phyloP scores from a whole-genome alignment of 2,888 invertebrate species.

The Amiota communis region DNA sequence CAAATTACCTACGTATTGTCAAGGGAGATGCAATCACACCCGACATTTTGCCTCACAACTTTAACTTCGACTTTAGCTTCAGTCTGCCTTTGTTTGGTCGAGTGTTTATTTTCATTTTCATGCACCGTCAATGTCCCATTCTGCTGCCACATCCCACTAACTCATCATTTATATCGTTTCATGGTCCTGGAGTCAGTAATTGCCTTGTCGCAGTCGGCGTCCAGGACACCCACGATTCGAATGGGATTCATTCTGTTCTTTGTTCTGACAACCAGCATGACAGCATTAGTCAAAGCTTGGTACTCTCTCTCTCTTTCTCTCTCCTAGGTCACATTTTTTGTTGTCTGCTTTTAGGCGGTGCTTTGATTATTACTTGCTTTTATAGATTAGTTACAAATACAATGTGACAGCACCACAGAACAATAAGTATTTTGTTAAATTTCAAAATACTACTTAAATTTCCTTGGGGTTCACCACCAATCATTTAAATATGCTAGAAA shows the following conservation, averaged over 20 bases:
- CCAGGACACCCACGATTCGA: not conserved
- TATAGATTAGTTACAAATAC: slow-evolving; percentile 14
- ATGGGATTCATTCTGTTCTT: not conserved
- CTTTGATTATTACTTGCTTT: slow-evolving; percentile 8
- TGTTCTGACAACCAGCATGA: slow-evolving; percentile 22
- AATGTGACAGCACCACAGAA: slow-evolving; percentile 2
- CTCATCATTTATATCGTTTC: slow-evolving; percentile 8
- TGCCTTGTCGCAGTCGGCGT: slow-evolving; percentile 21
- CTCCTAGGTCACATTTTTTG: not conserved
- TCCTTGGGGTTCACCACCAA: no score
- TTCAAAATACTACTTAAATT: not conserved
- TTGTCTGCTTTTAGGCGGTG: slow-evolving; percentile 8
- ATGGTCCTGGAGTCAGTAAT: slow-evolving; percentile 14
- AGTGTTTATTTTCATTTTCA: not conserved
- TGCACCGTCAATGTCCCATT: not conserved
- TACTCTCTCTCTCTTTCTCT: no score
- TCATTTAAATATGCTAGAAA: no score
- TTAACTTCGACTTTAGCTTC: not conserved
- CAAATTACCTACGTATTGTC: slow-evolving; percentile 25
- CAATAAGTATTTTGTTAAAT: not conserved
- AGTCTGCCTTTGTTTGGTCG: not conserved
- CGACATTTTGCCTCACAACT: not conserved
- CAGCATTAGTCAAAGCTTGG: slow-evolving; percentile 23
- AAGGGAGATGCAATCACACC: slow-evolving; percentile 17
- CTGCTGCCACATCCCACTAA: no score